These are phyloP conservation scores for Erythrolamprus reginae DNA, from an alignment of 2,113 vertebrate species.

Conservation along the genomic window DNA sequence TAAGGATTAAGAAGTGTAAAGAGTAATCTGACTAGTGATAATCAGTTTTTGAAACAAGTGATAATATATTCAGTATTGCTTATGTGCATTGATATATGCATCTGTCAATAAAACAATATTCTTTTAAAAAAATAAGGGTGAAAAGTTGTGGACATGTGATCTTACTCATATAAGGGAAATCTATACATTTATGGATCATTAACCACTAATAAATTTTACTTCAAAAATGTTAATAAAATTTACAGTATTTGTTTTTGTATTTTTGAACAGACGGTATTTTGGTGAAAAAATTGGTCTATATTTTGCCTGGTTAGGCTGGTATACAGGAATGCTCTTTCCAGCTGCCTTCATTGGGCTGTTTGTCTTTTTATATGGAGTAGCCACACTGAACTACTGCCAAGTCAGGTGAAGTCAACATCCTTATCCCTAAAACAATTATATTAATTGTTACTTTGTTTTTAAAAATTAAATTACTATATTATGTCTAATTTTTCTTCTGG, in stretches of 20 bases:
- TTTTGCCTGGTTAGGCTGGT: conserved; percentile 97
- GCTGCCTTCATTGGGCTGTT: conserved; percentile 89
- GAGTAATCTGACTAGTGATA: neutral
- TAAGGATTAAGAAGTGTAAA: no score
- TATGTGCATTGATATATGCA: neutral
- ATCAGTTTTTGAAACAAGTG: neutral
- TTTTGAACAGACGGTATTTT: conserved; percentile 83
- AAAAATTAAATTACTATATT: neutral
- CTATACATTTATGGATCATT: neutral
- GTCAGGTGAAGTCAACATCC: conserved; percentile 79
- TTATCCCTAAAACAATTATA: neutral
- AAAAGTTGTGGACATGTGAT: neutral
- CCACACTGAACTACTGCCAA: conserved; percentile 87
- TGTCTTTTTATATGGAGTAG: conserved; percentile 90
- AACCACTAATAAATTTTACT: neutral
- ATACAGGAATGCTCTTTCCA: conserved; percentile 95
- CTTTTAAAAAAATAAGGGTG: neutral
- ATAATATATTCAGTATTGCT: accelerated
- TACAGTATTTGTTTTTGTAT: conserved; percentile 47
- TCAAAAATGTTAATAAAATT: conserved; percentile 25
- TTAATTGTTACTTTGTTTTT: neutral
- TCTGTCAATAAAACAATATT: accelerated
- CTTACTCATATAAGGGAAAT: neutral
- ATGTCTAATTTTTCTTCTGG: neutral
- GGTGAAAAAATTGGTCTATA: conserved; percentile 96